Evolutionary conservation across 2,797 vertebrate genomes (phyloP), one percentile per base, ranked within the genome.

Genomic region (Cheracebus regulus): DNA sequence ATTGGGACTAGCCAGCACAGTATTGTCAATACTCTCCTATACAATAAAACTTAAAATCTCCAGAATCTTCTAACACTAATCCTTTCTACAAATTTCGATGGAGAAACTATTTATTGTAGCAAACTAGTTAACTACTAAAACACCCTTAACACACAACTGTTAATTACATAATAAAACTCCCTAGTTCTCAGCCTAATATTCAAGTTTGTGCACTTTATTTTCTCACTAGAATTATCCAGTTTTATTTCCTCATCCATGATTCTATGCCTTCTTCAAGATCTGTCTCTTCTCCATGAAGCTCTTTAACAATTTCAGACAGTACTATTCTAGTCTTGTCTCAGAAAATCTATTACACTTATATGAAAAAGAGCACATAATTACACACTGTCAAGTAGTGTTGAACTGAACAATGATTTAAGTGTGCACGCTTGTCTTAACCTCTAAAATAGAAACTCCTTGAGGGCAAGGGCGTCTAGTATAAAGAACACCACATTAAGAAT

Each of bases 91-190:
- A 82, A 93, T 72, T 93, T 33, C 82, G 33, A 81, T 0, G 1
- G 75, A 90, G 87, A 97, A 94, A 70, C 48, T 93, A 5, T 33
- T 81, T 96, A 90, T 67, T 73, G 30, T 88, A 72, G 67, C 67
- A 97, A 92, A n/a, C 79, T 58, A 36, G 82, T 97, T 97, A 82
- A 20, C 24, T 26, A 22, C 17, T 70, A 48, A 55, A 26, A 41
- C 70, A 88, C 26, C 20, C 73, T 93, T 94, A 75, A 90, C 22
- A 2, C 20, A 13, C 44, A 44, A 14, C 52, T 79, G 67, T 30
- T 93, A 72, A 92, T 64, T 82, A 93, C 19, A 67, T 50, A 86
- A 83, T 75, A 92, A 88, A 97, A 24, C 20, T 24, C 39, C 22
- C 6, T 46, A 55, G 20, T 91, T 89, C 61, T 94, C 93, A 79